Conservation (phyloP, 2,113 vertebrate genomes). For the Danionella cerebrum region DNA sequence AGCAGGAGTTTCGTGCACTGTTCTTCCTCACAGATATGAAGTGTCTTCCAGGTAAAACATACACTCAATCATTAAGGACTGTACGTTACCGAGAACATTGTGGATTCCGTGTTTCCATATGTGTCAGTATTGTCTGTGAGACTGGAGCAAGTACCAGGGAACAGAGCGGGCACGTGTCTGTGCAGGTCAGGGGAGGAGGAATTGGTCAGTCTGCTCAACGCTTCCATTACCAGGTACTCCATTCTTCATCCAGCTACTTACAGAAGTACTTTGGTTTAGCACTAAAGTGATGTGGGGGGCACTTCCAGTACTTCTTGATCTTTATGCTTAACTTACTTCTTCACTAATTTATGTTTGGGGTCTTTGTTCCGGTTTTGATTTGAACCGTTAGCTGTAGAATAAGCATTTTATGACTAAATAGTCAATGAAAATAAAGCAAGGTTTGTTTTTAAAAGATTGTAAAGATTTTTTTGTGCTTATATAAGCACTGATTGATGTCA, state of each 20-base stretch:
- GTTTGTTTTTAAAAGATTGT: too few relatives aligned
- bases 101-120: background rate
- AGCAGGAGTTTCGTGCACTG: constrained; percentile 78
- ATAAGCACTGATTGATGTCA: too few relatives aligned
- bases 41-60: constrained; percentile 80
- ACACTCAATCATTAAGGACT: too few relatives aligned
- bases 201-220: constrained; percentile 68
- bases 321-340: too few relatives aligned
- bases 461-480: too few relatives aligned
- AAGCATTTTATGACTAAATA: too few relatives aligned
- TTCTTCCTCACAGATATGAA: constrained; percentile 80
- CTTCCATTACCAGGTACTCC: constrained; percentile 85
- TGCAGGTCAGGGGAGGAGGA: constrained; percentile 80
- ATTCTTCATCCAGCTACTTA: background rate
- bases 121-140: constrained; percentile 76
- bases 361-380: too few relatives aligned
- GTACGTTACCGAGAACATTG: too few relatives aligned
- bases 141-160: constrained; percentile 69
- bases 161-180: constrained; percentile 67
- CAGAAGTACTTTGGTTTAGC: background rate
- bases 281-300: background rate
- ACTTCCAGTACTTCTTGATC: too few relatives aligned
- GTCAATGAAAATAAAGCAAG: too few relatives aligned
- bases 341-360: too few relatives aligned
- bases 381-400: too few relatives aligned